Conservation (phyloP, 2,113 vertebrate species). For the Lepisosteus oculatus region DNA sequence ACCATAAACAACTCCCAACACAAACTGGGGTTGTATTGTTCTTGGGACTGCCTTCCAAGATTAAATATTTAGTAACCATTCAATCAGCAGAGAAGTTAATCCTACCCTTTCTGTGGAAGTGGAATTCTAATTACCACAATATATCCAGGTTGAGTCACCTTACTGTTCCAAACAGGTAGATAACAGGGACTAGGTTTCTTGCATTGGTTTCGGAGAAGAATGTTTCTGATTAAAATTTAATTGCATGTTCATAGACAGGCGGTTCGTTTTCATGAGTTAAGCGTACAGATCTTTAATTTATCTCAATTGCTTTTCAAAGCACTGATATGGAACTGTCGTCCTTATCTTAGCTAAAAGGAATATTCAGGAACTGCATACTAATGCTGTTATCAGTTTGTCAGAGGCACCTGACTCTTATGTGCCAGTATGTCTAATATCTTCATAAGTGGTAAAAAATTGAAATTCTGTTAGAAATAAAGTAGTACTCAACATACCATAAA, state of each 20-base stretch:
- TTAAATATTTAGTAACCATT: conserved; percentile 37
- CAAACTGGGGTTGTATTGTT: conserved; percentile 8
- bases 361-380: neutral
- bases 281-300: conserved; percentile 4
- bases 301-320: conserved; percentile 5
- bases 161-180: conserved; percentile 33
- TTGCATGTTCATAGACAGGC: neutral
- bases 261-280: neutral
- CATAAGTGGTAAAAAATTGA: no score
- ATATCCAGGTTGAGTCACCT: conserved; percentile 44
- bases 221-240: neutral
- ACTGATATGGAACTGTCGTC: neutral
- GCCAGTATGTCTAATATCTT: no score
- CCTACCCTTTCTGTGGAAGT: conserved; percentile 27
- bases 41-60: conserved; percentile 14
- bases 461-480: no score
- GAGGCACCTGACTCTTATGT: neutral
- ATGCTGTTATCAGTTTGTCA: neutral
- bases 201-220: conserved; percentile 6
- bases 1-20: conserved; percentile 7
- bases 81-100: conserved; percentile 16
- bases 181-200: conserved; percentile 30
- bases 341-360: neutral
- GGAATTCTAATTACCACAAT: conserved; percentile 59
- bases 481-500: no score